Percentiles rank a stretch among this genome's conserved stretches.
phyloP scores from a whole-genome alignment of 2,113 vertebrate species.

The Naja naja region DNA sequence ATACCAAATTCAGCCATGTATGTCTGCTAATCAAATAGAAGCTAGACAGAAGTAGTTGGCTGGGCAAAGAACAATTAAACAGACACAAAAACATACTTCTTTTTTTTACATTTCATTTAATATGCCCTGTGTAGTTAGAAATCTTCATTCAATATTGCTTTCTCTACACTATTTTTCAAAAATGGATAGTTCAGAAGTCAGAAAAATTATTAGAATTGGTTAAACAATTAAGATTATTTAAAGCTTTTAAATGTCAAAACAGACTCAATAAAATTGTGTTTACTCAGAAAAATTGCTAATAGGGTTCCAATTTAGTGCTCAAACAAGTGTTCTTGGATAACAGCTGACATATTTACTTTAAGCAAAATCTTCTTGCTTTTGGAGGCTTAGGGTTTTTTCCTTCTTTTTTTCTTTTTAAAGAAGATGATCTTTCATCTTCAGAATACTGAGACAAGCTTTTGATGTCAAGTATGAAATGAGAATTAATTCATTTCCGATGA shows the following conservation, averaged over 20 bases:
- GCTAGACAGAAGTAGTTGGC: background rate
- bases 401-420: background rate
- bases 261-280: background rate
- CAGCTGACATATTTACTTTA: slow-evolving; percentile 9
- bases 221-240: background rate
- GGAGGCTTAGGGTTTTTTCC: background rate
- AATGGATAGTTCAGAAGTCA: background rate
- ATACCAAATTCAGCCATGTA: background rate
- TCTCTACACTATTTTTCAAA: background rate
- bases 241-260: background rate
- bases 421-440: background rate
- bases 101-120: background rate
- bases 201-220: background rate
- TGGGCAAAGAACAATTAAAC: background rate
- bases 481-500: background rate
- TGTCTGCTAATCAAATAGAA: background rate
- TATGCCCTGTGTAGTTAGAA: background rate
- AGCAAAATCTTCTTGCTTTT: background rate
- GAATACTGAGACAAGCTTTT: background rate
- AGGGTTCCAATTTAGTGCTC: background rate
- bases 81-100: background rate
- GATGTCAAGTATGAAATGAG: background rate
- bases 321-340: background rate
- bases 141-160: background rate
- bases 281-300: background rate